Evolutionary conservation across 2,113 vertebrate species (phyloP).

Genomic region (Solea solea): DNA sequence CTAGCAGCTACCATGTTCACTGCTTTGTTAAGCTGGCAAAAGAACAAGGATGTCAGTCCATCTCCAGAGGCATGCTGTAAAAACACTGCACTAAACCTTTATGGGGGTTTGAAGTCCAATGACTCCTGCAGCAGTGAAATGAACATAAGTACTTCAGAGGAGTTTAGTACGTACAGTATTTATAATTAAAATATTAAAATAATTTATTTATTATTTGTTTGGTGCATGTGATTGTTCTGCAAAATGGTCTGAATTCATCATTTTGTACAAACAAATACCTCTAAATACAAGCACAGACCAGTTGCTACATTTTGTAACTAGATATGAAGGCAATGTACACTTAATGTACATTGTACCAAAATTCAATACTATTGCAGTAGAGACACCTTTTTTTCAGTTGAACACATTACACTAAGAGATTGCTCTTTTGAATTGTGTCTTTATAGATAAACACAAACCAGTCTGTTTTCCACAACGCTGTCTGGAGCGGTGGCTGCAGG

Average conservation of each 20-base stretch:
- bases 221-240: no score
- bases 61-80: constrained; percentile 39
- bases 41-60: constrained; percentile 49
- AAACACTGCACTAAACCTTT: constrained; percentile 54
- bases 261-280: no score
- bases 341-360: not conserved
- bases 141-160: constrained; percentile 12
- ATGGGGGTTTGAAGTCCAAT: constrained; percentile 68
- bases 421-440: constrained; percentile 1
- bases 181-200: no score
- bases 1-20: constrained; percentile 77
- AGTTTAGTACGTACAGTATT: constrained; percentile 33
- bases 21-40: constrained; percentile 52
- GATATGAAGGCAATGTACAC: no score
- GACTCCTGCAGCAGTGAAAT: constrained; percentile 28
- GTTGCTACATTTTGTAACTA: no score
- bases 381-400: not conserved
- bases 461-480: constrained; percentile 40
- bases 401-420: constrained; percentile 30
- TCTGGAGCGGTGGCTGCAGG: constrained; percentile 63
- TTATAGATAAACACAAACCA: constrained; percentile 13
- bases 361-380: not conserved
- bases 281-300: no score
- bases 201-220: not conserved
- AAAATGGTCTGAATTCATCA: no score